These are phyloP conservation scores for Ceraclea dissimilis DNA, from an alignment of 2,888 invertebrate genomes.

Conservation along the genomic window DNA sequence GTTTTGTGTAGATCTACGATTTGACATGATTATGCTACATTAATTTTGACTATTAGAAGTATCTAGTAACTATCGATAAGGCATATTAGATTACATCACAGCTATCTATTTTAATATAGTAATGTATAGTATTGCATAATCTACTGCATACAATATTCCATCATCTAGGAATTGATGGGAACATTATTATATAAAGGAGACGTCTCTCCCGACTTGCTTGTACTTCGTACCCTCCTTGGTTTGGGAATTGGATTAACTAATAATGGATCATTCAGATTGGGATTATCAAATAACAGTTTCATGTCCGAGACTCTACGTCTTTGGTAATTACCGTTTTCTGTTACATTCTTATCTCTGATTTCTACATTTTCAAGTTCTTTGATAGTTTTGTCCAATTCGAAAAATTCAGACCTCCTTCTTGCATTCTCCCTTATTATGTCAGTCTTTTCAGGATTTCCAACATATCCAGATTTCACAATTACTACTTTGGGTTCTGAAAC, in stretches of 20 bases:
- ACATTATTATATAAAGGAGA: neutral
- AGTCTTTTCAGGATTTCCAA: constrained; percentile 30
- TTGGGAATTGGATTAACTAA: constrained; percentile 48
- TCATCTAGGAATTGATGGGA: no score
- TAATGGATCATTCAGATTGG: constrained; percentile 30
- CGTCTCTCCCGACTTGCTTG: constrained; percentile 29
- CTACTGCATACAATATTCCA: no score
- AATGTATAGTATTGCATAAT: neutral
- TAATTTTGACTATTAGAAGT: no score
- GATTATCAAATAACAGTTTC: constrained; percentile 47
- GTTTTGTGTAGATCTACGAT: no score
- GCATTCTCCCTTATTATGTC: constrained; percentile 29
- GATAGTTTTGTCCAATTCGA: constrained; percentile 43
- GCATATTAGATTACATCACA: neutral
- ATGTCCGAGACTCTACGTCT: constrained; percentile 36
- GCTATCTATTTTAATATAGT: neutral
- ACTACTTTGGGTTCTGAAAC: constrained; percentile 32
- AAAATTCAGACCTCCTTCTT: constrained; percentile 39
- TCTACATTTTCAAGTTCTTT: constrained; percentile 21
- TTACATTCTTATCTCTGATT: constrained; percentile 43
- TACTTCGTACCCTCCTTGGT: constrained; percentile 45
- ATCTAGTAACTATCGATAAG: no score
- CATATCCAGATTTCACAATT: constrained; percentile 42
- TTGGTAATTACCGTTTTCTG: constrained; percentile 32
- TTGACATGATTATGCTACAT: no score